phyloP scores from a whole-genome alignment of 2,888 invertebrate genomes.

The Allophyes oxyacanthae region DNA sequence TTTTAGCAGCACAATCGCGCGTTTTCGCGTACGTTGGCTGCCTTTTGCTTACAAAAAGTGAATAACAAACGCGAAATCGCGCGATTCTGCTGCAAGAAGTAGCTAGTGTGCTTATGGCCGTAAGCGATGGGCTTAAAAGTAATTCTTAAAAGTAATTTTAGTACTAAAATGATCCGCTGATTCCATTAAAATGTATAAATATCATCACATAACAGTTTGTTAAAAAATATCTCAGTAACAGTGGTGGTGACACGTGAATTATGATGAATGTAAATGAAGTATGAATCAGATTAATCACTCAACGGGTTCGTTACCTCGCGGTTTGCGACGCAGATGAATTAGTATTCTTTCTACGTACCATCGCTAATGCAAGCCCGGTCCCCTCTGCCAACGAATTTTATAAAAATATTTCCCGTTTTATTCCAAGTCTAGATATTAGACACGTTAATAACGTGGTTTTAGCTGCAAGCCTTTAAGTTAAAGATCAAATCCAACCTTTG shows the following conservation, averaged over 20 bases:
- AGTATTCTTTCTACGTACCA: conserved; percentile 47
- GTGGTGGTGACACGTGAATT: conserved; percentile 20
- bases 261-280: conserved; percentile 42
- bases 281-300: conserved; percentile 47
- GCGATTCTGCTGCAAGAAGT: no score
- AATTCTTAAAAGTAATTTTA: conserved; percentile 26
- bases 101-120: no score
- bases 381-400: conserved; percentile 16
- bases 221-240: conserved; percentile 3
- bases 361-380: conserved; percentile 42
- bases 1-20: no score
- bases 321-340: conserved; percentile 26
- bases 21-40: no score
- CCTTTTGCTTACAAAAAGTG: no score
- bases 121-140: conserved; percentile 31
- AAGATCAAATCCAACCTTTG: conserved; percentile 40
- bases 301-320: conserved; percentile 39
- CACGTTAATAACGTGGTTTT: conserved; percentile 18
- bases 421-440: conserved; percentile 21
- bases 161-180: conserved; percentile 3
- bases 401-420: conserved; percentile 13
- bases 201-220: not conserved
- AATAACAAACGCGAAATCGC: no score
- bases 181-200: conserved; percentile 2
- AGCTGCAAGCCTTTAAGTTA: conserved; percentile 20